Conservation (phyloP, 2,113 vertebrate genomes). For the Candoia aspera region DNA sequence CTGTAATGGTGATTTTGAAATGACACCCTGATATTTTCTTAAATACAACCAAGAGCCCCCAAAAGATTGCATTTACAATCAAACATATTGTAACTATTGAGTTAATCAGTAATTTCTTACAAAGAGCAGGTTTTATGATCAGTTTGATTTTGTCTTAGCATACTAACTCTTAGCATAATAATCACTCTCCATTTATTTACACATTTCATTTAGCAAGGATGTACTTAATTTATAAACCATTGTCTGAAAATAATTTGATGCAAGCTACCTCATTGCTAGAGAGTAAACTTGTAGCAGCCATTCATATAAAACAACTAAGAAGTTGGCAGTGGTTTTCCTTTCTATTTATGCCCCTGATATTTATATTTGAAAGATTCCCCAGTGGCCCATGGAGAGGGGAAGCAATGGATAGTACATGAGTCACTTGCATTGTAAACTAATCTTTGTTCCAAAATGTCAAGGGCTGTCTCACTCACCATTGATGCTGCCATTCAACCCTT, state of each 20-base stretch:
- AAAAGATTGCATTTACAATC: neutral
- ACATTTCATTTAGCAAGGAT: neutral
- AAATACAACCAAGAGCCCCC: neutral
- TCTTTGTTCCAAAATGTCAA: slow-evolving; percentile 27
- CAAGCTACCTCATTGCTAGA: neutral
- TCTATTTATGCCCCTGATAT: slow-evolving; percentile 22
- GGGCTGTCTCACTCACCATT: neutral
- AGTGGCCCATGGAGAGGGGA: neutral
- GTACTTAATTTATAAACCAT: neutral
- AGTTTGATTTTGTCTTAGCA: neutral
- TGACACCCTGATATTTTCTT: neutral
- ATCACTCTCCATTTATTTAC: neutral
- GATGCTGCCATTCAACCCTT: neutral
- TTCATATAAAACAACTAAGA: neutral
- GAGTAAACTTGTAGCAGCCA: neutral
- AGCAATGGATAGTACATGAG: neutral
- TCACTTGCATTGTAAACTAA: slow-evolving; percentile 41
- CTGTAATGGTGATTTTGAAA: neutral
- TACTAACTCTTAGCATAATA: neutral
- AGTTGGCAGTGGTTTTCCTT: neutral
- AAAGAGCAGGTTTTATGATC: neutral
- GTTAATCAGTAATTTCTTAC: neutral
- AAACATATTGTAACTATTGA: neutral
- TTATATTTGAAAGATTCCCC: slow-evolving; percentile 29
- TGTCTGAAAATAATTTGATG: neutral